phyloP scores from a whole-genome alignment of 30 jellyfish, hydroid and myxozoan species.

The Mastigias papua region DNA sequence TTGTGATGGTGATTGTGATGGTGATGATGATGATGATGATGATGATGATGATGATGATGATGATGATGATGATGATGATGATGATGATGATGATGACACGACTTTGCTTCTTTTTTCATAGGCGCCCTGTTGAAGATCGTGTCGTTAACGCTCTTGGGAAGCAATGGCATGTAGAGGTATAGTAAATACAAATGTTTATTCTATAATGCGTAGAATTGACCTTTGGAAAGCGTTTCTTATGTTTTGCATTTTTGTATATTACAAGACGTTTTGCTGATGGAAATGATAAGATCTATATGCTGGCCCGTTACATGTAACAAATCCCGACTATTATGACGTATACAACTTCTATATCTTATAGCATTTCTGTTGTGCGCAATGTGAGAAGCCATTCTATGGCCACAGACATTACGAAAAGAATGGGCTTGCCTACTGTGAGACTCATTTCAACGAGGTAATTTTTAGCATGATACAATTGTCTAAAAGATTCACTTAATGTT shows the following conservation, averaged over 20 bases:
- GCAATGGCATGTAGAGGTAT: conserved; percentile 98
- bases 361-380: conserved; percentile 99
- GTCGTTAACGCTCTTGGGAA: conserved; percentile 98
- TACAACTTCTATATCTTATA: neutral
- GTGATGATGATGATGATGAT: too few species aligned
- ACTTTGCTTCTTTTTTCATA: neutral
- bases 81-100: too few species aligned
- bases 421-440: conserved; percentile 96
- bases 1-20: too few species aligned
- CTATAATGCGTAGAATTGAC: too few species aligned
- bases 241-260: too few species aligned
- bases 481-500: too few species aligned
- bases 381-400: conserved; percentile 97
- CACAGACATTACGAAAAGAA: conserved; percentile 95
- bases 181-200: neutral
- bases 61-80: too few species aligned
- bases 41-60: too few species aligned
- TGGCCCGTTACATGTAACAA: neutral
- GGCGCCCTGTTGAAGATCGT: conserved; percentile 98
- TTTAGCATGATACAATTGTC: neutral
- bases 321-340: neutral
- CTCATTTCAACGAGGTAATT: conserved; percentile 95
- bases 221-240: too few species aligned
- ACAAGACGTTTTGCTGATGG: too few species aligned
- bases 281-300: neutral